Percentiles rank a stretch among this genome's conserved stretches.
phyloP scores from a whole-genome alignment of 2,797 vertebrate genomes.

The Epinephelus coioides region DNA sequence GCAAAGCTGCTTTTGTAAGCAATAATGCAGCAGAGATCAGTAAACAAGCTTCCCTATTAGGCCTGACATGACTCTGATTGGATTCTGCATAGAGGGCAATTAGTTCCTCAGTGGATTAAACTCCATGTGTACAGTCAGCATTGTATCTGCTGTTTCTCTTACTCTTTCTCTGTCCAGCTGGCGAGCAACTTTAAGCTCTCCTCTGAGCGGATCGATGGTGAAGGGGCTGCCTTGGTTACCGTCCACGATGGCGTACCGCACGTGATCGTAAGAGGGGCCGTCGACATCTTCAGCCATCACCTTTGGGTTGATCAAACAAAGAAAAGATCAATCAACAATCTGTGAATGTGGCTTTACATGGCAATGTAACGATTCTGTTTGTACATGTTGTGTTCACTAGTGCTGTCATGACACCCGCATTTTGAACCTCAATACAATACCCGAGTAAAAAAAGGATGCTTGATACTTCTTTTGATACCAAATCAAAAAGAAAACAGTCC shows the following conservation, averaged over 20 bases:
- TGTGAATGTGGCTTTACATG: background rate
- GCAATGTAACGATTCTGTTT: background rate
- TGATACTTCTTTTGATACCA: too few relatives aligned
- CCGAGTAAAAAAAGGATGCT: too few relatives aligned
- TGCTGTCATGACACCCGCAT: too few relatives aligned
- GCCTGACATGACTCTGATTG: conserved; percentile 67
- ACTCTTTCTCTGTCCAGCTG: conserved; percentile 96
- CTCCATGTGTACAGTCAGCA: conserved; percentile 58
- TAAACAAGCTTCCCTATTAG: conserved; percentile 70
- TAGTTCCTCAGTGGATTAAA: conserved; percentile 65
- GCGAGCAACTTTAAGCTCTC: conserved; percentile 94
- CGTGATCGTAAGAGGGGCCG: conserved; percentile 90
- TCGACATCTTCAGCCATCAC: conserved; percentile 95
- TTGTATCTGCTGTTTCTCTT: conserved; percentile 62
- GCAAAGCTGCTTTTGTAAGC: conserved; percentile 63
- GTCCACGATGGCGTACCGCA: conserved; percentile 92
- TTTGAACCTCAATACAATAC: too few relatives aligned
- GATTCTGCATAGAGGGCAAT: conserved; percentile 72
- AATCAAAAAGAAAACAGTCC: too few relatives aligned
- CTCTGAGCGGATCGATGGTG: conserved; percentile 90
- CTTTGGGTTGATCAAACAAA: conserved; percentile 75
- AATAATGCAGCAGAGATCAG: conserved; percentile 58
- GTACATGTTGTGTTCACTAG: background rate
- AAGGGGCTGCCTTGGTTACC: conserved; percentile 97
- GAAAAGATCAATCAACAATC: background rate